These are phyloP conservation scores for Cancer borealis DNA, from an alignment of 2,888 invertebrate species.

Conservation along the genomic window DNA sequence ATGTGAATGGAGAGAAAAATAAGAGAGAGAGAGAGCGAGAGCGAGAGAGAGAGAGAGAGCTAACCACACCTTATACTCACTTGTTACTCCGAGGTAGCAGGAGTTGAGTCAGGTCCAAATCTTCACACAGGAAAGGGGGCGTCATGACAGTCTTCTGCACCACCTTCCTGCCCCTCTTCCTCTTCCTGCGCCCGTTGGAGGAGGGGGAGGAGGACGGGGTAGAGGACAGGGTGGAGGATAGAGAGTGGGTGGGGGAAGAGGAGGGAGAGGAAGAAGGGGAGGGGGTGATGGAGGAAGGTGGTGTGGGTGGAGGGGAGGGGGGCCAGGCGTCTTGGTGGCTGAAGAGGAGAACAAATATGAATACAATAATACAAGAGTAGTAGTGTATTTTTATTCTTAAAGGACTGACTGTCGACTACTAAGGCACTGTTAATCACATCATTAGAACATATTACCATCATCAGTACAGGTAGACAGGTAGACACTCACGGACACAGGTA, in stretches of 20 bases:
- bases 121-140: not conserved
- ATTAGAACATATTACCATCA: too few species aligned
- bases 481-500: slow-evolving; percentile 3
- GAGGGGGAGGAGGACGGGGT: not conserved
- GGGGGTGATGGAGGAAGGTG: not conserved
- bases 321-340: not conserved
- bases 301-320: not conserved
- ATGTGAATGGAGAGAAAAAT: too few species aligned
- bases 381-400: too few species aligned
- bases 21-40: not conserved
- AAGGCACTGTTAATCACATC: too few species aligned
- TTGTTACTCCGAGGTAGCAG: not conserved
- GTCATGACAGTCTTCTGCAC: not conserved
- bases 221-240: not conserved
- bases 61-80: not conserved
- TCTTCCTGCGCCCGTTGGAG: not conserved
- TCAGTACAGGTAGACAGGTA: not conserved
- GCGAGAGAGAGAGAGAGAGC: not conserved
- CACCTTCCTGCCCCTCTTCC: not conserved
- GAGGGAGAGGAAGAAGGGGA: not conserved
- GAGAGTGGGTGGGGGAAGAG: not conserved
- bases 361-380: too few species aligned
- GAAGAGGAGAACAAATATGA: not conserved
- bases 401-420: too few species aligned
- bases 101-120: not conserved